These are phyloP conservation scores for Globodera ellingtonae DNA, from an alignment of 1,140 invertebrate species.

Conservation along the genomic window DNA sequence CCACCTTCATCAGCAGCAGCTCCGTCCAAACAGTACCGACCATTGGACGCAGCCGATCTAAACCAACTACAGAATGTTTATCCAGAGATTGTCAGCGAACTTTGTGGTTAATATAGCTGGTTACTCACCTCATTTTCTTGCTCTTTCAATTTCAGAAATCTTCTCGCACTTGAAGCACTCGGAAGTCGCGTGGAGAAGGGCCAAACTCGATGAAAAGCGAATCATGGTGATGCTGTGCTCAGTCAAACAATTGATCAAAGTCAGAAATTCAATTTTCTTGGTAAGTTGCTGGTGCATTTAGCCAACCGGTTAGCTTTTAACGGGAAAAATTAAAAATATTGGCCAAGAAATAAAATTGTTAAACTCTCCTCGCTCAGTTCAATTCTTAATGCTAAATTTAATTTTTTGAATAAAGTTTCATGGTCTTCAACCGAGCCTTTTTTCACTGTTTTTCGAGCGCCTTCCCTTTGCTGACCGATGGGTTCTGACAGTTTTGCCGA, in stretches of 20 bases:
- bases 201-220: slow-evolving; percentile 18
- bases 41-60: slow-evolving; percentile 30
- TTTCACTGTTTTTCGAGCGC: slow-evolving; percentile 36
- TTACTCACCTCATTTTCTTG: neutral
- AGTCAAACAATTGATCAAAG: slow-evolving; percentile 27
- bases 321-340: slow-evolving; percentile 18
- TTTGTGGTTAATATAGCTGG: slow-evolving; percentile 2
- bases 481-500: slow-evolving; percentile 27
- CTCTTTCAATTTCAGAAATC: slow-evolving; percentile 20
- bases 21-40: neutral
- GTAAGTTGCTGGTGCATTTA: slow-evolving; percentile 10
- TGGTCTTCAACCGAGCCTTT: slow-evolving; percentile 38
- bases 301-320: slow-evolving; percentile 2
- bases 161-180: slow-evolving; percentile 4
- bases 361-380: too few species aligned
- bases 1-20: neutral
- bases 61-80: slow-evolving; percentile 27
- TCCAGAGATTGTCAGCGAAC: slow-evolving; percentile 26
- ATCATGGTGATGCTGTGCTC: slow-evolving; percentile 30
- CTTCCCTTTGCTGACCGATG: slow-evolving; percentile 34
- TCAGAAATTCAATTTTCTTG: slow-evolving; percentile 40
- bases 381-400: neutral
- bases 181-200: neutral
- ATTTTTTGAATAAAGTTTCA: slow-evolving; percentile 18
- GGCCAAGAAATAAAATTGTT: neutral